Evolutionary conservation across 2,113 vertebrate species (phyloP), one percentile per base, ranked within the genome.

Genomic region (Oxyruncus cristatus): DNA sequence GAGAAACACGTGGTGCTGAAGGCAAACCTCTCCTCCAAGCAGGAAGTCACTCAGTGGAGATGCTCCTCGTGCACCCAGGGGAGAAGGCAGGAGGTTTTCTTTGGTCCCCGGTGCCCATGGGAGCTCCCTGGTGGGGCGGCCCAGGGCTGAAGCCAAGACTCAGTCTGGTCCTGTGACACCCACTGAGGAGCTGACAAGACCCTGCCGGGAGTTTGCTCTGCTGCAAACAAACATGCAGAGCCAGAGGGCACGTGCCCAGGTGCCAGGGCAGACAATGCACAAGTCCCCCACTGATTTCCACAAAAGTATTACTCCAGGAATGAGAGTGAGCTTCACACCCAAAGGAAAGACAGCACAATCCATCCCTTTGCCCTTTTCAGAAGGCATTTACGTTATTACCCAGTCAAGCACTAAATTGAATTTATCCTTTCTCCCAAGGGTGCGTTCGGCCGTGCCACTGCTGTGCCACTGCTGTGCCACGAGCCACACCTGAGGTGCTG

Each of bases 331-430:
- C 33, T 84, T 84, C 47, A 77, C 20, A 65, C 20, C 16, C 16
- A 11, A 72, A 33, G 10, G 63, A 79, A 89, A 53, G 12, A 58
- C 61, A 63, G 5, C 30, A 78, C 67, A 71, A 24, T 55, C n/a
- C 53, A 30, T 14, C 46, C 27, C 42, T 5, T 4, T 58, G 14
- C 6, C 56, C 23, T 46, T 67, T 55, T n/a, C 30, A 70, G 32
- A 62, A 68, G 24, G 23, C 19, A 22, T n/a, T 78, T 65, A 23
- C 0, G 0, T 24, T 79, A 65, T 85, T 41, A 70, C 30, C 26
- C 33, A 23, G n/a, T 85, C 63, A 67, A 56, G 65, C 72, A n/a
- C 77, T 85, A 92, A 88, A 95, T 55, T 77, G 23, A 88, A 76
- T 88, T 90, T 53, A 49, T 70, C 32, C 30, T 96, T 90, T 83